Base-by-base conservation (phyloP, 2,888 invertebrate species). In the Pyrrhosoma nymphula region DNA sequence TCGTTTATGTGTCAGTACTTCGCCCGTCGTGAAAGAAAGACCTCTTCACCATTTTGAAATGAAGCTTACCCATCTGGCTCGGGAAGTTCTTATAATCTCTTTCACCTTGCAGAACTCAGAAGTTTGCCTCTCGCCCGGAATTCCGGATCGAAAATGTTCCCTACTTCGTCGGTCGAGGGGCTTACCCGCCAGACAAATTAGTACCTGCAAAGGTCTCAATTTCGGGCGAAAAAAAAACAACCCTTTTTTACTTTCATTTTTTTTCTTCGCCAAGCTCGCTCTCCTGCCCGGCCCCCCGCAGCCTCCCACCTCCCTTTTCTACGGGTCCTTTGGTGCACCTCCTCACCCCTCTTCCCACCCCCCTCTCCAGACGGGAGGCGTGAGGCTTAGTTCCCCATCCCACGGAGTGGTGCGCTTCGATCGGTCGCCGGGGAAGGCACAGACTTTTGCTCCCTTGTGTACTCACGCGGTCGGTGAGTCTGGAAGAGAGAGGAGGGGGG, bases 131-230 rank as follows among this genome's bases (percentile, higher is more conserved):
- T 14, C 82, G 26, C 82, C 82, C 35, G 30, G 26, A 69, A 69
- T n/a, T 0, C 69, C 69, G 69, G 26, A n/a, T 26, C 10, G 23
- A 23, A 26, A 69, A 69, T 23, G 23, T 69, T 26, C 26, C 69
- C 26, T 10, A 18, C 20, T 26, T 12, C 69, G 26, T 26, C 23
- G 82, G 20, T n/a, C 69, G 82, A 35, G 30, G 82, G 82, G 1
- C 35, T 82, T 82, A 82, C 18, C 82, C 82, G 30, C 26, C 82
- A 35, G 82, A 35, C 82, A 82, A 82, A 82, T 82, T 82, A 82
- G 30, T 35, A 82, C 35, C 82, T 82, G 26, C 82, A 82, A 82
- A 82, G 82, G 82, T 82, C 82, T 82, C 82, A 82, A 82, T 82
- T 82, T 82, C 82, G 82, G 82, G 30, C 82, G 30, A 35, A 82